A percentile compares a stretch with the other conserved stretches of the same genome.
Evolutionary conservation across 2,888 invertebrate genomes (phyloP).

Genomic region (Coelopa pilipes): DNA sequence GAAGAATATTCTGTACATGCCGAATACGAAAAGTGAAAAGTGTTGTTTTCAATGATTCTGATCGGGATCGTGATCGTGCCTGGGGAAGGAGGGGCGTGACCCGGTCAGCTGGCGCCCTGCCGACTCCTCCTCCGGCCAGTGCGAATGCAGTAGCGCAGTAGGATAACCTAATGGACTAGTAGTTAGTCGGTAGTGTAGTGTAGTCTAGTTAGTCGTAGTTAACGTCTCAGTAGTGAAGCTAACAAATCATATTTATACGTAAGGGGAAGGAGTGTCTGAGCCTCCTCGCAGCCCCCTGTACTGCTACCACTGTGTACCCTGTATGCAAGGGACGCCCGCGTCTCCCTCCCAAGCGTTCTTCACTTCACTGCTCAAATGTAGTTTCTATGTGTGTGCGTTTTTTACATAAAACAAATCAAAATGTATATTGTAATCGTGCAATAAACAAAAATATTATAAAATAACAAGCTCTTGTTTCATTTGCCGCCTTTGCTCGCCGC

Average conservation of each 20-base stretch:
- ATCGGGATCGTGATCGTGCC: no score
- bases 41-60: constrained; percentile 12
- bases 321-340: background rate
- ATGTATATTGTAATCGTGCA: constrained; percentile 63
- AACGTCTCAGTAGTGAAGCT: constrained; percentile 10
- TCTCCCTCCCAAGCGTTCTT: background rate
- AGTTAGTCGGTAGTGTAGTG: background rate
- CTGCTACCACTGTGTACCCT: background rate
- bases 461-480: constrained; percentile 34
- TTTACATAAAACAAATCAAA: constrained; percentile 43
- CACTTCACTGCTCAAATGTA: constrained; percentile 15
- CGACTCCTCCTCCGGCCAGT: background rate
- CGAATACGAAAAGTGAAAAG: constrained; percentile 27
- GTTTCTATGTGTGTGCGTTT: constrained; percentile 37
- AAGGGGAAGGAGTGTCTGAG: constrained; percentile 3
- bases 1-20: constrained; percentile 15
- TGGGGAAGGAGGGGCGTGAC: no score
- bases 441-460: constrained; percentile 56
- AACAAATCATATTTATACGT: constrained; percentile 19
- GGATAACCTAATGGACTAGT: background rate
- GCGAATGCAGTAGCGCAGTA: background rate
- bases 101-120: no score
- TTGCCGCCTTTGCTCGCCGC: no score
- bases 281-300: background rate
- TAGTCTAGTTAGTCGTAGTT: background rate